phyloP scores from a whole-genome alignment of 1,140 invertebrate genomes.

The Odontomachus brunneus region DNA sequence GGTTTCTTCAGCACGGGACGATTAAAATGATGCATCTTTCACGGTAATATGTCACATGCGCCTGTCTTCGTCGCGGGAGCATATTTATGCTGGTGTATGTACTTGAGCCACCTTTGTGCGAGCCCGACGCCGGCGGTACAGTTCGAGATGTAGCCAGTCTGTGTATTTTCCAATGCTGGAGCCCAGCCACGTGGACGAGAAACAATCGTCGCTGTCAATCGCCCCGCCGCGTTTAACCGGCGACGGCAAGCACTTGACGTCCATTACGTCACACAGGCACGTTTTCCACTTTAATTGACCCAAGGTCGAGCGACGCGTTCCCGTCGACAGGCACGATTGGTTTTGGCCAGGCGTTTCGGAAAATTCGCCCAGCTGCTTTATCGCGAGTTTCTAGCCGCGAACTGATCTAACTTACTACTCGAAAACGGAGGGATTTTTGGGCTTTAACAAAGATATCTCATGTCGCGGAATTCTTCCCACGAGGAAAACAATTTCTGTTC shows the following conservation, averaged over 20 bases:
- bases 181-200: slow-evolving; percentile 62
- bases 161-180: slow-evolving; percentile 61
- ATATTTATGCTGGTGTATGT: slow-evolving; percentile 33
- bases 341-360: background rate
- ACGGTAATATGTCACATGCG: slow-evolving; percentile 32
- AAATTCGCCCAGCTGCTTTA: background rate
- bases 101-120: slow-evolving; percentile 60
- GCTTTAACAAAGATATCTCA: too few species aligned
- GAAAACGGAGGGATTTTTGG: too few species aligned
- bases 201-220: slow-evolving; percentile 69
- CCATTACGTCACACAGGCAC: slow-evolving; percentile 27
- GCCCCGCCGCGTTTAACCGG: slow-evolving; percentile 21
- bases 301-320: slow-evolving; percentile 39
- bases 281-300: slow-evolving; percentile 52
- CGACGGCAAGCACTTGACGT: slow-evolving; percentile 30
- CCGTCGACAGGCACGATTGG: slow-evolving; percentile 16
- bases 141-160: slow-evolving; percentile 64
- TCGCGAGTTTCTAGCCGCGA: too few species aligned
- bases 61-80: slow-evolving; percentile 32
- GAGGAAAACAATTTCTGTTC: too few species aligned
- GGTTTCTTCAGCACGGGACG: background rate
- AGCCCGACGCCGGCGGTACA: slow-evolving; percentile 34
- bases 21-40: slow-evolving; percentile 45
- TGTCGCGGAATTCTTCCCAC: too few species aligned
- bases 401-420: too few species aligned